Conservation (phyloP, 2,888 invertebrate genomes). For the Drosophila paramelanica region DNA sequence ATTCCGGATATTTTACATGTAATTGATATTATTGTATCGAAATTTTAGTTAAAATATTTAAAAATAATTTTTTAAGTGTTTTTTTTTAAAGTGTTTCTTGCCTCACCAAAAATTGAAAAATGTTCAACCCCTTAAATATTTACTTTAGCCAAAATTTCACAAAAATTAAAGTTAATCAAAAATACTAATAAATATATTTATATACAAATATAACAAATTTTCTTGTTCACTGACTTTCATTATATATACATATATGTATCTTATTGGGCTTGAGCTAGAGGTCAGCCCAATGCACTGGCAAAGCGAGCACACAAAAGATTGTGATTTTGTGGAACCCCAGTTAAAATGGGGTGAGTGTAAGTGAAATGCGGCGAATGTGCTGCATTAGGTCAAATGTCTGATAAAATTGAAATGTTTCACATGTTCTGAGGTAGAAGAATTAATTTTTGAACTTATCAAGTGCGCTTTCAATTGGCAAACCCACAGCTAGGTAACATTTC, state of each 20-base stretch:
- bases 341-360: background rate
- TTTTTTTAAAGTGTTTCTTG: too few relatives aligned
- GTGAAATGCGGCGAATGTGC: constrained; percentile 14
- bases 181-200: background rate
- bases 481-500: constrained; percentile 52
- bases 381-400: constrained; percentile 58
- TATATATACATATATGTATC: background rate
- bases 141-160: background rate
- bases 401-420: constrained; percentile 55
- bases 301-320: constrained; percentile 9
- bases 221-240: constrained; percentile 37
- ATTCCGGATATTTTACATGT: background rate
- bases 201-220: constrained; percentile 5
- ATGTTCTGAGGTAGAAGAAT: constrained; percentile 35
- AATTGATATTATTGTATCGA: too few relatives aligned
- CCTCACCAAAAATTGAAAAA: background rate
- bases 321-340: constrained; percentile 5
- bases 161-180: background rate
- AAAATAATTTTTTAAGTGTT: background rate
- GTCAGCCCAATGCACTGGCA: constrained; percentile 1
- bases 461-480: constrained; percentile 45
- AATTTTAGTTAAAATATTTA: background rate
- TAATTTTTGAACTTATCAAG: constrained; percentile 61
- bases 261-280: constrained; percentile 11
- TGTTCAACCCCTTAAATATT: too few relatives aligned